phyloP scores from a whole-genome alignment of 1,140 invertebrate genomes.

The Trypoxylus dichotomus region DNA sequence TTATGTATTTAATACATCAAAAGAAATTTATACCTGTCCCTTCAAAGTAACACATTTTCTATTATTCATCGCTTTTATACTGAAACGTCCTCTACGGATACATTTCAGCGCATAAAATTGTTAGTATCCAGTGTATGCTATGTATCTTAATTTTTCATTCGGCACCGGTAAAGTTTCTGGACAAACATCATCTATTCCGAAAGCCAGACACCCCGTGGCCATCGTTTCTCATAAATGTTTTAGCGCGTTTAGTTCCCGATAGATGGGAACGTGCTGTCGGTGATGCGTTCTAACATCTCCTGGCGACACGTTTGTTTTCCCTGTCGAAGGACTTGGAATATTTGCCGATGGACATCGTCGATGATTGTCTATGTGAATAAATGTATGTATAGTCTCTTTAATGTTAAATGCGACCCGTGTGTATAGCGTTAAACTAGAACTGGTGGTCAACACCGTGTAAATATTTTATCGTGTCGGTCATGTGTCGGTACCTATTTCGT shows the following conservation, averaged over 20 bases:
- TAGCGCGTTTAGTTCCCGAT: conserved; percentile 1
- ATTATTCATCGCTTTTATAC: background rate
- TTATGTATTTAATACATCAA: background rate
- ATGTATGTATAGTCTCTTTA: conserved; percentile 13
- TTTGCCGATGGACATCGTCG: background rate
- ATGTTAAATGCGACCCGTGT: background rate
- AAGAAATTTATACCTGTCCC: background rate
- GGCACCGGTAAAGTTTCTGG: background rate
- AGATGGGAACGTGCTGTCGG: background rate
- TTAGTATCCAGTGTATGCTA: background rate
- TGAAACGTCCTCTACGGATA: background rate
- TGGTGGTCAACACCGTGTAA: background rate
- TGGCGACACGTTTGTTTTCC: background rate
- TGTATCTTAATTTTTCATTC: conserved; percentile 16
- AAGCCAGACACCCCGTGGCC: background rate
- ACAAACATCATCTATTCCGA: conserved; percentile 9
- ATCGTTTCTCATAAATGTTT: conserved; percentile 6
- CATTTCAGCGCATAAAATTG: background rate
- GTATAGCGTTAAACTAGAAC: background rate
- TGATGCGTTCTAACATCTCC: background rate
- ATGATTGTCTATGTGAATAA: conserved; percentile 2
- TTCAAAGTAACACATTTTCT: background rate
- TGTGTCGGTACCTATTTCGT: background rate
- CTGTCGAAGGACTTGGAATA: background rate
- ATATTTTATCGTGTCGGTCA: background rate